Base-by-base conservation (phyloP, 1,140 invertebrate species). In the Ephestia elutella region DNA sequence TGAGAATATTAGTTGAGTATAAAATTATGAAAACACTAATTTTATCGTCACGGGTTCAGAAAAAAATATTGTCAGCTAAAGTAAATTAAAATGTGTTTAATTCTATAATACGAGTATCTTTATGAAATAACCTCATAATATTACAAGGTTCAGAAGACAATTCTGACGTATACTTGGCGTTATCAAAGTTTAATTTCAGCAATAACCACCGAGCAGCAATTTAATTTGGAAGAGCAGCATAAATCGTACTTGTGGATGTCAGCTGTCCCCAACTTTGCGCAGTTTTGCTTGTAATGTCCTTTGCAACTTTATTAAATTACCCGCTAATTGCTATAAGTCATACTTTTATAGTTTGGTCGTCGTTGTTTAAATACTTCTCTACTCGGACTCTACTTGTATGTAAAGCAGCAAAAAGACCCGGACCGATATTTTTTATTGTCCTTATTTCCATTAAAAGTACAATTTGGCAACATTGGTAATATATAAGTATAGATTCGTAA, bases 211-310 rank as follows among this genome's bases (percentile, higher is more conserved):
- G 80, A 81, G 62, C 80, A 85, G 76, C 79, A 76, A 73, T 83
- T 86, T 77, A 78, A 80, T 80, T 80, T 76, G 79, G 61, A 50
- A 62, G 60, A 63, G 66, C 66, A 73, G 78, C 75, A 82, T 85
- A 86, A 87, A 88, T 86, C 74, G 63, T 82, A 80, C 81, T 83
- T 77, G 73, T 73, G 70, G 85, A 84, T 85, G 85, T 86, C 83
- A 84, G 77, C 76, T 81, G 85, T 88, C 85, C 77, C 63, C 73
- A 86, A 86, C 75, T 86, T 82, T 72, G 63, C 67, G 63, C 70
- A 83, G 78, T 81, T 81, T 81, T 80, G 81, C 80, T 80, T 75
- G 76, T 86, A 86, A 88, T 86, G 81, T 86, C 81, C 73, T 80
- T 77, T 73, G 70, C 60, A 65, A 61, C 74, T 75, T 83, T 79